A percentile compares a stretch with the other conserved stretches of the same genome.
Conservation (phyloP, 2,113 vertebrate species). For the Triplophysa tibetana region DNA sequence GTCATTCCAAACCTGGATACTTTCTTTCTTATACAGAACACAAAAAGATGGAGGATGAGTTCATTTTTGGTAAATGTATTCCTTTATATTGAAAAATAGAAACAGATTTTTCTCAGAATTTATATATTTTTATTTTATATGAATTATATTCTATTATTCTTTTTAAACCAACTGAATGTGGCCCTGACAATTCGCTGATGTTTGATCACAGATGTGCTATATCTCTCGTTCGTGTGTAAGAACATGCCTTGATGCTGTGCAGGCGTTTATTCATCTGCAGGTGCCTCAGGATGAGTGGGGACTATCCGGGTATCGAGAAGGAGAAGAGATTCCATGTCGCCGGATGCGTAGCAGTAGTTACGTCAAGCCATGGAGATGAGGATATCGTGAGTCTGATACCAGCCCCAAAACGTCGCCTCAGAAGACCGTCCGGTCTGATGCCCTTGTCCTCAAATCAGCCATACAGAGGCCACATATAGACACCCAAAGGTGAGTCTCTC, state of each 20-base stretch:
- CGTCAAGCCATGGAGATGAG: slow-evolving; percentile 97
- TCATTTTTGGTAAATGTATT: too few relatives aligned
- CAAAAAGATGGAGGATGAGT: too few relatives aligned
- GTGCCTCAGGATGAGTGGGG: slow-evolving; percentile 98
- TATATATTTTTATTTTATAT: too few relatives aligned
- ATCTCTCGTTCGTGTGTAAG: background rate
- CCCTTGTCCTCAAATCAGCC: slow-evolving; percentile 86
- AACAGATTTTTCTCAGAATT: too few relatives aligned
- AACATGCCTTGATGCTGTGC: background rate
- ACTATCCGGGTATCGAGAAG: slow-evolving; percentile 84
- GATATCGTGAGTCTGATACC: slow-evolving; percentile 92
- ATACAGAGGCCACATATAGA: slow-evolving; percentile 88
- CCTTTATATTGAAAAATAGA: too few relatives aligned
- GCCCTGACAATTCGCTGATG: too few relatives aligned
- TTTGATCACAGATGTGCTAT: slow-evolving; percentile 7
- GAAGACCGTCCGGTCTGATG: slow-evolving; percentile 81
- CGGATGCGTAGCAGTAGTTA: slow-evolving; percentile 98
- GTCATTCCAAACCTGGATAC: too few relatives aligned
- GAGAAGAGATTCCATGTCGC: slow-evolving; percentile 93
- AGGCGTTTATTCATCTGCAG: slow-evolving; percentile 66
- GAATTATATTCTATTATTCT: too few relatives aligned
- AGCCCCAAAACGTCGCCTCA: slow-evolving; percentile 93
- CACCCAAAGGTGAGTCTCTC: slow-evolving; percentile 83
- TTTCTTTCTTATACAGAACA: too few relatives aligned
- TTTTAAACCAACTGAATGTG: too few relatives aligned